These are phyloP conservation scores for Phyllotreta cruciferae DNA, from an alignment of 2,888 invertebrate genomes.

Conservation along the genomic window DNA sequence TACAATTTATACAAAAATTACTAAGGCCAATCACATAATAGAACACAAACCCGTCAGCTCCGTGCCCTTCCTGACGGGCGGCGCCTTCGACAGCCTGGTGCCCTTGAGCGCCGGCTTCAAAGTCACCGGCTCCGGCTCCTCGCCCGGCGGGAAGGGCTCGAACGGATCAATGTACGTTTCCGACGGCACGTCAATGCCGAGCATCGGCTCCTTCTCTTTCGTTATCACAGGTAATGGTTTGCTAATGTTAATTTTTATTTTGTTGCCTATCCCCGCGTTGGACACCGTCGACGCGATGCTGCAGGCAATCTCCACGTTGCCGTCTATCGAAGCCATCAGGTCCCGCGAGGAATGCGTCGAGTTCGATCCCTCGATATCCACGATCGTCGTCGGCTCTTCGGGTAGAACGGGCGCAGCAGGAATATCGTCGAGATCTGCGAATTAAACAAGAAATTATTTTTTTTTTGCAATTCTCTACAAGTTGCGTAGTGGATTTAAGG, in stretches of 20 bases:
- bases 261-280: conserved; percentile 58
- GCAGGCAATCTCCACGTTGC: conserved; percentile 69
- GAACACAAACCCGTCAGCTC: conserved; percentile 88
- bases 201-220: conserved; percentile 55
- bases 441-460: neutral
- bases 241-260: conserved; percentile 84
- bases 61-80: conserved; percentile 75
- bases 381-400: conserved; percentile 12
- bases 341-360: conserved; percentile 62
- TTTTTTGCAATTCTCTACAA: too few species aligned
- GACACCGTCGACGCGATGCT: conserved; percentile 37
- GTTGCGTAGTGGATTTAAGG: too few species aligned
- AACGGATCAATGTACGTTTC: conserved; percentile 50
- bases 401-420: neutral
- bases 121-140: conserved; percentile 62
- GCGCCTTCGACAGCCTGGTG: conserved; percentile 72
- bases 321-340: conserved; percentile 75
- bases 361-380: conserved; percentile 18
- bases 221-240: conserved; percentile 67
- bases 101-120: conserved; percentile 73
- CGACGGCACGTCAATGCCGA: conserved; percentile 40
- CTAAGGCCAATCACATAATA: conserved; percentile 71
- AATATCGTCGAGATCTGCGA: conserved; percentile 23
- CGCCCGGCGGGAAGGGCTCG: conserved; percentile 68
- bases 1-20: conserved; percentile 33